These are phyloP conservation scores for Lucinisca nassula DNA, from an alignment of 2,888 invertebrate genomes.

Conservation along the genomic window DNA sequence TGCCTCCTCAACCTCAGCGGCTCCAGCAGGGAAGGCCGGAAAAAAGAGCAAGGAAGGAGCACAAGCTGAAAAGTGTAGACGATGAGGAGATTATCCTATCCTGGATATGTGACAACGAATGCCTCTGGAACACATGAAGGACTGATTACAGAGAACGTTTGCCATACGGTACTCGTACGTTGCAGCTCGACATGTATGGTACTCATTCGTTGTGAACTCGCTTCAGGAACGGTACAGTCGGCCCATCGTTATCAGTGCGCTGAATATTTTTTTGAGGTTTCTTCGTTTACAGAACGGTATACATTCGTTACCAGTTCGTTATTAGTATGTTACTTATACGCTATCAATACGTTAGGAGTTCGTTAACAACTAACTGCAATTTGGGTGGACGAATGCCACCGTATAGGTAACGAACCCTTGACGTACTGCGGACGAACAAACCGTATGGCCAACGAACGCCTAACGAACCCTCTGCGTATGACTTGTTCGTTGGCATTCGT, in stretches of 20 bases:
- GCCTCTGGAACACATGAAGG: neutral
- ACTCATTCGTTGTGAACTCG: no score
- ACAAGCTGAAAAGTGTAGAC: neutral
- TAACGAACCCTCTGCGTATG: neutral
- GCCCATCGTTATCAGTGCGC: no score
- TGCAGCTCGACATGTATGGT: no score
- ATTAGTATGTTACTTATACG: no score
- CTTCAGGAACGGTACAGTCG: no score
- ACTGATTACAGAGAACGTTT: neutral
- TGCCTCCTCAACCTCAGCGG: neutral
- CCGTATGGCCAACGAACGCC: neutral
- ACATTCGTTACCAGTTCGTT: no score
- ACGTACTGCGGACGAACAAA: neutral
- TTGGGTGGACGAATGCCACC: no score
- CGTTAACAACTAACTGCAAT: no score
- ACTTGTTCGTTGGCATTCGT: neutral
- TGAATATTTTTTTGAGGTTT: no score
- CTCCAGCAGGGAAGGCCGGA: neutral
- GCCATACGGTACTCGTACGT: no score
- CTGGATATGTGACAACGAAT: neutral
- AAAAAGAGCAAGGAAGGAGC: neutral
- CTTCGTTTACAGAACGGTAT: no score
- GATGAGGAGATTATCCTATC: conserved; percentile 3
- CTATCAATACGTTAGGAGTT: no score
- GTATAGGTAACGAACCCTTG: neutral